phyloP scores from a whole-genome alignment of 37 sponge, comb jelly and placozoan genomes.

The Agelas oroides region DNA sequence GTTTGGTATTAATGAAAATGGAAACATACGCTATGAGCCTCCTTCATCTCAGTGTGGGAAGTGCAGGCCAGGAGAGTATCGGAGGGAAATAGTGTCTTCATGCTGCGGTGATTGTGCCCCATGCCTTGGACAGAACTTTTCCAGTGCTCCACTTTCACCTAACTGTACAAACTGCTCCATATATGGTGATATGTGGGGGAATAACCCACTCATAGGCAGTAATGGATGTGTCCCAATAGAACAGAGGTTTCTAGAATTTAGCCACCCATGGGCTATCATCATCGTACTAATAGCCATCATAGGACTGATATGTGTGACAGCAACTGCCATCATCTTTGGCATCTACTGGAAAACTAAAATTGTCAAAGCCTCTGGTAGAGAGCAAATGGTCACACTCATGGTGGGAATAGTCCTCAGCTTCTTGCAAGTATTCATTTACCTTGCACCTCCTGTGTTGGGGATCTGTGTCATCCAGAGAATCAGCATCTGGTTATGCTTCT shows the following conservation, averaged over 20 bases:
- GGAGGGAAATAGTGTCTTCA: background rate
- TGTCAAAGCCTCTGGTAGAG: conserved; percentile 64
- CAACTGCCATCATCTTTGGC: background rate
- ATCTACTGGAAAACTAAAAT: conserved; percentile 15
- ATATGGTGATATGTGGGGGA: conserved; percentile 30
- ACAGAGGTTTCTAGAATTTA: background rate
- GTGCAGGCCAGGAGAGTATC: conserved; percentile 35
- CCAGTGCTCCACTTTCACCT: background rate
- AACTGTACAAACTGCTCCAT: conserved; percentile 46
- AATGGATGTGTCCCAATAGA: conserved; percentile 29
- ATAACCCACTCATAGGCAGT: conserved; percentile 47
- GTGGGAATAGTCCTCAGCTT: conserved; percentile 53
- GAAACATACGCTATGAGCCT: background rate
- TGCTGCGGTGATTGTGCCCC: conserved; percentile 70
- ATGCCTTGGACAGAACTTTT: conserved; percentile 50
- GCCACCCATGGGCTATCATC: conserved; percentile 21
- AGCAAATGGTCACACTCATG: conserved; percentile 47
- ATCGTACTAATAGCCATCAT: background rate
- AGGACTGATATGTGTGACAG: background rate
- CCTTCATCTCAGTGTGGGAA: conserved; percentile 38
- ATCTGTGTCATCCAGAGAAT: conserved; percentile 54
- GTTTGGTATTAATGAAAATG: conserved; percentile 31
- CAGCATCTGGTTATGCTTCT: conserved; percentile 55
- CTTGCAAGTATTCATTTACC: conserved; percentile 11
- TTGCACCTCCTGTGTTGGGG: conserved; percentile 22